Evolutionary conservation across 2,113 vertebrate genomes (phyloP).

Genomic region (Pangasianodon hypophthalmus): DNA sequence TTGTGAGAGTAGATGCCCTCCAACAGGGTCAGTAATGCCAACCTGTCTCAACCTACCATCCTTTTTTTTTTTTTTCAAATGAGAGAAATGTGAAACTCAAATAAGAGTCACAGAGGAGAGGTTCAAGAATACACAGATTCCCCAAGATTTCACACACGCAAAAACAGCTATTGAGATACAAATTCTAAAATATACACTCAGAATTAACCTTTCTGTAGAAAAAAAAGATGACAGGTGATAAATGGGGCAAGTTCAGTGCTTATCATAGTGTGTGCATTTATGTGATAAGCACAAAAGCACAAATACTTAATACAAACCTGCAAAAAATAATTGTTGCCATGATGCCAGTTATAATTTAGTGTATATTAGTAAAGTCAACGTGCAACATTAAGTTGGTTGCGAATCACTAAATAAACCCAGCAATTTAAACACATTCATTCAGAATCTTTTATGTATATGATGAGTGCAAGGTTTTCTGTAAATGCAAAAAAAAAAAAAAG

Average conservation of each 20-base stretch:
- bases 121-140: not conserved
- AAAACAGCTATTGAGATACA: not conserved
- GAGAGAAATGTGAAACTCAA: not conserved
- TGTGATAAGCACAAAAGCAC: not conserved
- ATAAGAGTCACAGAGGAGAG: not conserved
- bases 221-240: not conserved
- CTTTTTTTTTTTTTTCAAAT: not conserved
- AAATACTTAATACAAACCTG: not conserved
- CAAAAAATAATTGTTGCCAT: not conserved
- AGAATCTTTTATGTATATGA: not conserved
- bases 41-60: slow-evolving; percentile 40
- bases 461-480: not conserved
- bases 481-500: not conserved
- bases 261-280: not conserved
- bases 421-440: not conserved
- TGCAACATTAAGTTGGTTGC: not conserved
- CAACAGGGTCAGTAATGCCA: slow-evolving; percentile 29
- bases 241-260: not conserved
- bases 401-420: not conserved
- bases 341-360: not conserved
- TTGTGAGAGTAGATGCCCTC: slow-evolving; percentile 29
- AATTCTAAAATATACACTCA: not conserved
- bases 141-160: not conserved
- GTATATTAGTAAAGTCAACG: not conserved
- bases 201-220: not conserved